These are phyloP conservation scores for Galerucella pusilla DNA, from an alignment of 2,888 invertebrate genomes.

Conservation along the genomic window DNA sequence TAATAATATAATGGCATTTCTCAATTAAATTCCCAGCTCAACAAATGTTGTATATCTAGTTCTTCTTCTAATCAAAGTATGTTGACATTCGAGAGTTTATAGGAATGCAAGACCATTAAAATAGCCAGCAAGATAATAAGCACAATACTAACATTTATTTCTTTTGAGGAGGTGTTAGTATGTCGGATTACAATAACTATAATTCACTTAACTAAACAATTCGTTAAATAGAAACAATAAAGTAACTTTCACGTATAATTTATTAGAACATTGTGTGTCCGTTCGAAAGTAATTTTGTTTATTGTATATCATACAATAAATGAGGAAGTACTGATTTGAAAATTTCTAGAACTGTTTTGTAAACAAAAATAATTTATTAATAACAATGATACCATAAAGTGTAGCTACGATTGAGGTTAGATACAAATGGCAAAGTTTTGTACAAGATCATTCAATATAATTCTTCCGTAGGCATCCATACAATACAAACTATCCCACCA, in stretches of 20 bases:
- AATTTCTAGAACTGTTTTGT: not conserved
- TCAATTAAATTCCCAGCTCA: not conserved
- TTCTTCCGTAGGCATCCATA: too few species aligned
- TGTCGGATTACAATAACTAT: slow-evolving; percentile 42
- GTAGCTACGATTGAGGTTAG: not conserved
- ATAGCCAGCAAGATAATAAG: slow-evolving; percentile 26
- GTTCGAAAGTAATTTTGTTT: slow-evolving; percentile 35
- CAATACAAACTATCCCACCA: too few species aligned
- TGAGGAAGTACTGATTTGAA: slow-evolving; percentile 24
- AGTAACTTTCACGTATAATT: slow-evolving; percentile 42
- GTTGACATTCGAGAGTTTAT: slow-evolving; percentile 20
- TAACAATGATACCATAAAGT: not conserved
- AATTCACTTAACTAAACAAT: slow-evolving; percentile 41
- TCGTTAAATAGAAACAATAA: slow-evolving; percentile 44
- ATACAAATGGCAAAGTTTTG: not conserved
- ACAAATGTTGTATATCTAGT: slow-evolving; percentile 1
- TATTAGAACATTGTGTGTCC: slow-evolving; percentile 33
- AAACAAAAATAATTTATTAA: not conserved
- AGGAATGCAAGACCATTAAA: slow-evolving; percentile 20
- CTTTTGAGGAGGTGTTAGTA: slow-evolving; percentile 39
- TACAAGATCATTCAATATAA: too few species aligned
- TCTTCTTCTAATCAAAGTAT: slow-evolving; percentile 24
- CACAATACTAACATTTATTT: slow-evolving; percentile 26
- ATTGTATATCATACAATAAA: slow-evolving; percentile 30
- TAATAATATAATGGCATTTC: not conserved